Base-by-base conservation (phyloP, 2,888 invertebrate genomes). In the Acholoe squamosa region DNA sequence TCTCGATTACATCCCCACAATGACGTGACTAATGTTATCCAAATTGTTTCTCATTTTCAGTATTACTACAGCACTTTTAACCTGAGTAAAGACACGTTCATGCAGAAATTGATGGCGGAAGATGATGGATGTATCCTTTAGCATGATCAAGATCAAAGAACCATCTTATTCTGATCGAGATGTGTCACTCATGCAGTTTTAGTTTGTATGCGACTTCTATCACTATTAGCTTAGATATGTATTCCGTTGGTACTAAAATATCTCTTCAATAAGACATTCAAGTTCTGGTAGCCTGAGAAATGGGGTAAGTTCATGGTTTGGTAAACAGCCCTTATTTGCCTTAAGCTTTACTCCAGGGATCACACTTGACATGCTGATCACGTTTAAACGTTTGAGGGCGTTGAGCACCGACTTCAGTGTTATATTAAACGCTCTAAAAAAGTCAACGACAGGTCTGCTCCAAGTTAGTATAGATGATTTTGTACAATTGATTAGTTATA, bases 51-150 rank as follows among this genome's bases (percentile, higher is more conserved):
- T 14, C 12, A 0, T 43, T 91, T 91, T 25, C 91, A 92, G 92
- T 92, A 91, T 51, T 92, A 92, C 77, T 92, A 92, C 84, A 90
- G 92, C 19, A 90, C 90, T 54, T 89, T 92, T 51, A 92, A 92
- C 84, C n/a, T 92, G 84, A 71, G 71, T 88, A 51, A 86, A 33
- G 92, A 92, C 56, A 51, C 10, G 0, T 92, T 92, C 43, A 90
- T 92, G 67, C 77, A 86, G 52, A 52, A 92, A 0, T 31, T 90
- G 56, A 90, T 91, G 22, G 54, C 56, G 14, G 31, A 76, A 7
- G 77, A 91, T 86, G 25, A 90, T 71, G 92, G 84, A 88, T 90
- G 84, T 84, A 54, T 89, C 89, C 76, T 89, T 89, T n/a, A n/a
- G n/a, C n/a, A n/a, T n/a, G n/a, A n/a, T n/a, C n/a, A n/a, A n/a